Evolutionary conservation across 2,797 vertebrate genomes (phyloP), one percentile per base, ranked within the genome.

Genomic region (Macropodus opercularis): DNA sequence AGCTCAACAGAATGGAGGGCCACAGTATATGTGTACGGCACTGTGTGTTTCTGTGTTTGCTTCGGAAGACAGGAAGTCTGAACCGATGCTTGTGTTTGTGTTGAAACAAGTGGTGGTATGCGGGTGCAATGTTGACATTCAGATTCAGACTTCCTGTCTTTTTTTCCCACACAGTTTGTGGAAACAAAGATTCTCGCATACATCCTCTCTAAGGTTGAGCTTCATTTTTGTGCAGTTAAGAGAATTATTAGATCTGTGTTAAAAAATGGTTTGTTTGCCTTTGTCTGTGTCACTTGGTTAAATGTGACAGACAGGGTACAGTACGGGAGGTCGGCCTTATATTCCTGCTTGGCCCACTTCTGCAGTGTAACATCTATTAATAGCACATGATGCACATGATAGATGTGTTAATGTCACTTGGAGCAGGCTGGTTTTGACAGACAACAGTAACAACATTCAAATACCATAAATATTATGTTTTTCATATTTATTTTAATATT

Each of bases 51-150:
- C 3, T 35, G 23, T 31, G 12, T 15, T 9, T 3, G 7, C 41
- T 19, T 34, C 10, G 44, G 34, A 44, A 72, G 22, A 47, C 62
- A 78, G 83, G 80, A 86, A 78, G 72, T 63, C 17, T 26, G 39
- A 60, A 31, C 48, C 59, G 39, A 32, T 17, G 56, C 51, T 29
- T 9, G 1, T 40, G 29, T 80, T 85, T 80, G 77, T 56, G 39
- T 75, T 82, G 49, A 77, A 74, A 54, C 29, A 3, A 14, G 55
- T n/a, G 6, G 21, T 32, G 34, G 51, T 42, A 42, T 57, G 60
- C 14, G 6, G 15, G 2, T 57, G 48, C 32, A 2, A 36, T 6
- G 24, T 7, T 10, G 10, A 23, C 34, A 15, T 21, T 29, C 41
- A n/a, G 2, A 46, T 4, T n/a, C n/a, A 22, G n/a, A 36, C 72